Evolutionary conservation across 2,113 vertebrate genomes (phyloP), one percentile per base, ranked within the genome.

Genomic region (Proterorhinus semilunaris): DNA sequence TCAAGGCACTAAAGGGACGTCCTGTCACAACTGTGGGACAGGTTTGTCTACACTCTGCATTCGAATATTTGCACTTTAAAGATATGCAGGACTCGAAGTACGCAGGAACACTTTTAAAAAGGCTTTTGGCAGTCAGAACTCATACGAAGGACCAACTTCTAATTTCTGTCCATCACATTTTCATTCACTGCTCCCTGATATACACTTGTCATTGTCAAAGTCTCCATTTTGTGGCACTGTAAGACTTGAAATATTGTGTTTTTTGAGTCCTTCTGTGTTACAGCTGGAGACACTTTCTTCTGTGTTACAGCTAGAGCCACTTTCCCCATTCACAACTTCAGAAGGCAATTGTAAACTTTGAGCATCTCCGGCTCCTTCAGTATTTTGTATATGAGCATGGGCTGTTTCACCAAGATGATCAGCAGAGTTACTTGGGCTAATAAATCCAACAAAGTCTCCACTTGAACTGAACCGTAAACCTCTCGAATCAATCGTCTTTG

Each of bases 361-460:
- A 17, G 2, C n/a, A 21, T 63, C 45, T 63, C 16, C 45, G 47
- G n/a, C 16, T 16, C 10, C 42, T 62, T 11, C 27, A 45, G 15
- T n/a, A 43, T 61, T 43, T 44, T 36, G 17, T 10, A 5, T 43
- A 55, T 62, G 10, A n/a, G 13, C 47, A 69, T 58, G 52, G 50
- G 42, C 55, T 10, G 63, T 59, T 72, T 72, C 57, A 62, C 69
- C 59, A 43, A 13, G 62, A 10, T 7, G 27, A 43, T 15, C 72
- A n/a, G 66, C 63, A 53, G 57, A 57, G 59, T 71, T 72, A 66
- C 67, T 62, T 2, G 80, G 80, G 53, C 74, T 45, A 13, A 71
- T 76, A 62, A 86, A 80, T 43, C 81, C 83, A 10, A 80, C 79
- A 71, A 83, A 88, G 67, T 91, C 88, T 58, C 82, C 89, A n/a